Base-by-base conservation (phyloP, 2,797 vertebrate genomes). In the Sparidentex hasta region DNA sequence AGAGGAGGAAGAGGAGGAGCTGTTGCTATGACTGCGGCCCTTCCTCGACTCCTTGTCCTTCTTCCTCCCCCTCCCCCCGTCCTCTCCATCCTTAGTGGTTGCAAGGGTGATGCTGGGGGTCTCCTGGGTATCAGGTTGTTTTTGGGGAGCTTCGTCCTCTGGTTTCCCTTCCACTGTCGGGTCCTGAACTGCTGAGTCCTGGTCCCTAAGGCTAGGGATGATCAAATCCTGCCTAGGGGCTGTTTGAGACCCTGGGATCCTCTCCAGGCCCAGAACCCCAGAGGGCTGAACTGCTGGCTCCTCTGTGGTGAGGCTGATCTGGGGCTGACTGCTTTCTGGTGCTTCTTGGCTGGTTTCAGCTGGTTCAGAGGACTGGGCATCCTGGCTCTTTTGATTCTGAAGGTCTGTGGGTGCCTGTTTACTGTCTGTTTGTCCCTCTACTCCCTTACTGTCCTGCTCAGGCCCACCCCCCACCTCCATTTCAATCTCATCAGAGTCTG, bases 1-100 rank as follows among this genome's bases (percentile, higher is more conserved):
- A 2, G 97, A 98, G 54, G 97, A 97, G 38, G 96, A 97, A 38
- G 96, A 97, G 85, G 97, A 98, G 51, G 97, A 97, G 76, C 92
- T 94, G 43, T 92, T 93, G 13, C 95, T 97, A 46, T 94, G 95
- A 80, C 94, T 96, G 81, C 94, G 96, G 73, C 93, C 96, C 89
- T 97, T 89, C 63, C 11, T 89, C 1, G 14, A 20, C 70, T 83
- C 96, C 91, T 97, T 88, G 13, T 76, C 95, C 59, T 90, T 96
- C 88, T 94, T 97, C 71, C 78, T 95, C 88, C 89, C 96, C 95
- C 92, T 91, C 85, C 94, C 76, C 0, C 92, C 83, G 9, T 88
- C 86, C 16, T 87, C 82, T 43, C 95, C 94, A 56, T 91, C 88
- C 82, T 94, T 93, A 2, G 76, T 11, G 13, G 67, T 74, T 5